phyloP scores from a whole-genome alignment of 2,113 vertebrate species.

The Eubucco bourcierii region DNA sequence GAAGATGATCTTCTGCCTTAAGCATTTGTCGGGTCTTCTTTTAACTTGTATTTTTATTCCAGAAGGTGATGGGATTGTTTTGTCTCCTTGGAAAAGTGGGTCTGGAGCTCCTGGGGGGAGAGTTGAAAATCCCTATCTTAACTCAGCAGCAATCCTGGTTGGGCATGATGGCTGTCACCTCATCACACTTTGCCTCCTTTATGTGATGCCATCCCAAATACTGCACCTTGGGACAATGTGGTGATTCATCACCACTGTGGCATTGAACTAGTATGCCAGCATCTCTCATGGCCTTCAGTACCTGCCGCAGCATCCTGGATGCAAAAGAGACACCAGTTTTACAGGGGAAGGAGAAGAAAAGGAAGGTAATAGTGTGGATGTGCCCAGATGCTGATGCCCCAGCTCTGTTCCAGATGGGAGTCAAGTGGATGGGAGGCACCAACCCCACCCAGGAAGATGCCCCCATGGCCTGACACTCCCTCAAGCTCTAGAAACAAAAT shows the following conservation, averaged over 20 bases:
- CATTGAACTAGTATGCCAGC: background rate
- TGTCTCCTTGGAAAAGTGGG: background rate
- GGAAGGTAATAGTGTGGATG: rapidly evolving
- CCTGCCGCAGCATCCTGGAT: background rate
- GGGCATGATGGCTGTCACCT: slow-evolving; percentile 17
- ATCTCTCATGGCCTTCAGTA: background rate
- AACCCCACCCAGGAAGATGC: background rate
- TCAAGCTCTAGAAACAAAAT: slow-evolving; percentile 37
- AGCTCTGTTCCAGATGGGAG: background rate
- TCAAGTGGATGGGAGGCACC: background rate
- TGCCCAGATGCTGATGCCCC: background rate
- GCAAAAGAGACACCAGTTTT: background rate
- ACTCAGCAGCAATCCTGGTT: slow-evolving; percentile 2
- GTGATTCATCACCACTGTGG: background rate
- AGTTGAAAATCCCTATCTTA: background rate
- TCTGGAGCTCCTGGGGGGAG: background rate
- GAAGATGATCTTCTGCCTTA: slow-evolving; percentile 25
- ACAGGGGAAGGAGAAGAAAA: background rate
- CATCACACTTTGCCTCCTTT: background rate
- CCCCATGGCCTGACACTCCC: background rate
- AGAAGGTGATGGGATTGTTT: background rate
- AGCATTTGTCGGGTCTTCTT: background rate
- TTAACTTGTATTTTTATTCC: background rate
- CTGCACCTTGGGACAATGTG: rapidly evolving
- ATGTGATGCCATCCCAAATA: background rate